These are phyloP conservation scores for Chunga burmeisteri DNA, from an alignment of 2,113 vertebrate genomes.

Conservation along the genomic window DNA sequence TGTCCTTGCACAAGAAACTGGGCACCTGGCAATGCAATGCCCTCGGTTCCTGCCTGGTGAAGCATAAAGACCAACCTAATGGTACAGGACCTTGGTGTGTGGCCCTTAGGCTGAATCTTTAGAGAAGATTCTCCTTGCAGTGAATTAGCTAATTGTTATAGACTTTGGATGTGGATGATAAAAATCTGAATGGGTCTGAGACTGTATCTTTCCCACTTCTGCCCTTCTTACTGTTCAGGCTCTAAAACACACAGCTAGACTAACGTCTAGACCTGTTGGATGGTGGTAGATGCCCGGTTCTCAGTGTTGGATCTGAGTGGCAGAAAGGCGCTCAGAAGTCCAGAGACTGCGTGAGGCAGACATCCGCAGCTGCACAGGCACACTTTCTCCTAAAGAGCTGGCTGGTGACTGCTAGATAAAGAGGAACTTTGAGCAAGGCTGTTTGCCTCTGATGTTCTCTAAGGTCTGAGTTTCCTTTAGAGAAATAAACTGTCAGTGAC, in stretches of 20 bases:
- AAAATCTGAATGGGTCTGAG: neutral
- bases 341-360: neutral
- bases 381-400: neutral
- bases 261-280: neutral
- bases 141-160: neutral
- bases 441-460: neutral
- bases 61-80: neutral
- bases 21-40: neutral
- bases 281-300: neutral
- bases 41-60: neutral
- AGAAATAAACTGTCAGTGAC: neutral
- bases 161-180: neutral
- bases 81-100: neutral
- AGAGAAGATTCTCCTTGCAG: neutral
- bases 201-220: neutral
- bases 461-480: neutral
- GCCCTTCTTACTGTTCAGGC: neutral
- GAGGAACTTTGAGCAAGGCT: neutral
- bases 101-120: neutral
- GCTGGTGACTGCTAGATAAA: neutral
- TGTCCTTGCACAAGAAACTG: neutral
- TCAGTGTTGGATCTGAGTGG: neutral
- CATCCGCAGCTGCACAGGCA: neutral
- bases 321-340: neutral
- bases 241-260: neutral